These are phyloP conservation scores for Sebastes matsubarae DNA, from an alignment of 2,797 vertebrate species.

Conservation along the genomic window DNA sequence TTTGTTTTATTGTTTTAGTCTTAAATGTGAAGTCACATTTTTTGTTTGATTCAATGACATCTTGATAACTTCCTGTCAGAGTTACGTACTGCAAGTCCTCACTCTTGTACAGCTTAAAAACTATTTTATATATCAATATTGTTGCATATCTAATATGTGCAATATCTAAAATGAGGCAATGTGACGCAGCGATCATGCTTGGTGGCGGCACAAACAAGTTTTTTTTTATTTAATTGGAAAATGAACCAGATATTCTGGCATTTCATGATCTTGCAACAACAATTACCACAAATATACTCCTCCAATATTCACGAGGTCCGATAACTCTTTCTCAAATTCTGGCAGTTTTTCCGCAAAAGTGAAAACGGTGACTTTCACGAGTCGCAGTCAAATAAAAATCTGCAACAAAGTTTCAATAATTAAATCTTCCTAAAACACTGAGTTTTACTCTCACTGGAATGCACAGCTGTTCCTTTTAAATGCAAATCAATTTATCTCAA, in stretches of 20 bases:
- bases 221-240: not conserved
- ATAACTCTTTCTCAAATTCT: not conserved
- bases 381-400: not conserved
- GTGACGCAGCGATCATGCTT: not conserved
- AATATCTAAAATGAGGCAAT: not conserved
- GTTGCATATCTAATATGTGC: not conserved
- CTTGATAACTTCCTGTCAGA: not conserved
- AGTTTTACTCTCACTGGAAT: not conserved
- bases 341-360: not conserved
- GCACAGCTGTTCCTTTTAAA: not conserved
- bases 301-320: not conserved
- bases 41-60: not conserved
- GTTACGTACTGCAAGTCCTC: not conserved
- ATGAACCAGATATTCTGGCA: not conserved
- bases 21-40: not conserved
- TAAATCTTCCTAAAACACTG: not conserved
- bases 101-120: not conserved
- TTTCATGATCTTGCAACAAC: not conserved
- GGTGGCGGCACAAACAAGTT: too few relatives aligned
- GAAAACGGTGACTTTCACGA: not conserved
- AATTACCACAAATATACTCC: not conserved
- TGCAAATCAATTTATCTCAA: not conserved
- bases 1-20: not conserved
- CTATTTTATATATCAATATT: fast-evolving
- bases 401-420: not conserved